Conservation (phyloP, 2,113 vertebrate species). For the Nothocercus julius region DNA sequence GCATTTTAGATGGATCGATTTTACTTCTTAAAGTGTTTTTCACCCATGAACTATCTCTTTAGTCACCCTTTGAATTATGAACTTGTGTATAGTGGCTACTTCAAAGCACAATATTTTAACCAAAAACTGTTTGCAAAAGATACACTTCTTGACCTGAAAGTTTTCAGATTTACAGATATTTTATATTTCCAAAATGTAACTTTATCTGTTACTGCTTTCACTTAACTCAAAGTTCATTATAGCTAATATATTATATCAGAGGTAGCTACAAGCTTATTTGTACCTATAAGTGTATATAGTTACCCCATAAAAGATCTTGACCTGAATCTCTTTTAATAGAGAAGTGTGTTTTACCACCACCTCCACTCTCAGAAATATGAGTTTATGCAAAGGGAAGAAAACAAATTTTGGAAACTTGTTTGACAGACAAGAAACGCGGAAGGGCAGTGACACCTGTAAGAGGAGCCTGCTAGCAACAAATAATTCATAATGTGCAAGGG, state of each 20-base stretch:
- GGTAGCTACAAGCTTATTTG: not conserved
- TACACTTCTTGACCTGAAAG: slow-evolving; percentile 43
- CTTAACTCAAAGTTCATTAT: slow-evolving; percentile 24
- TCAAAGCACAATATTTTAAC: slow-evolving; percentile 77
- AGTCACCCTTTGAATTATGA: slow-evolving; percentile 56
- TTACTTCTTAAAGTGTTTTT: slow-evolving; percentile 49
- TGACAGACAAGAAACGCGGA: not conserved
- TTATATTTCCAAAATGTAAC: slow-evolving; percentile 64
- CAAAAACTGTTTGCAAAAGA: slow-evolving; percentile 59
- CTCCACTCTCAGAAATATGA: slow-evolving; percentile 41
- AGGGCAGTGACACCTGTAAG: not conserved
- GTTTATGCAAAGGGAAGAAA: slow-evolving; percentile 2
- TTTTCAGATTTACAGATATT: slow-evolving; percentile 73
- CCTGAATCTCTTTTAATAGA: slow-evolving; percentile 47
- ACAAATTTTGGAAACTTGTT: slow-evolving; percentile 34
- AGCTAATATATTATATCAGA: slow-evolving; percentile 7
- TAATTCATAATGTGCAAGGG: not conserved
- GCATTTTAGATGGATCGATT: slow-evolving; percentile 50
- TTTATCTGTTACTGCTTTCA: slow-evolving; percentile 59
- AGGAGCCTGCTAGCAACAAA: slow-evolving; percentile 18
- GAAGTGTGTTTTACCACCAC: slow-evolving; percentile 24
- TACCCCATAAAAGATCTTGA: not conserved
- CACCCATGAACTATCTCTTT: slow-evolving; percentile 47
- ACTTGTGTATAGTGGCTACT: slow-evolving; percentile 65
- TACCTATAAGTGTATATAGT: slow-evolving; percentile 32